Base-by-base conservation (phyloP, 1,140 invertebrate species). In the Euschistus heros region DNA sequence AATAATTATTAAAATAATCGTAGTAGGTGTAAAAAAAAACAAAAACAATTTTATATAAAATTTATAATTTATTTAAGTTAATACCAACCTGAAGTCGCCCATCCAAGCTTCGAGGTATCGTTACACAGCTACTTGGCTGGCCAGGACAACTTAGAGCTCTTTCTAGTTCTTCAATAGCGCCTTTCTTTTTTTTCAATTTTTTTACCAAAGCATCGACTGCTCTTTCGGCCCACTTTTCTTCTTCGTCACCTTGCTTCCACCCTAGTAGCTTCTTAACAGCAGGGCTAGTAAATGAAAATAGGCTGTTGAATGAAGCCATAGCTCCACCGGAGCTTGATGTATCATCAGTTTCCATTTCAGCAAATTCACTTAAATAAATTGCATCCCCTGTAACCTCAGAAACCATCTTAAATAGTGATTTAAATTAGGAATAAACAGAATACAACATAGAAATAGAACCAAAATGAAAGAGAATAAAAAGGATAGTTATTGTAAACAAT, bases 141-240 rank as follows among this genome's bases (percentile, higher is more conserved):
- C 94, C 92, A 0, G 94, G 94, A 76, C 91, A 94, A 47, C 91
- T 92, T 2, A 99, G 77, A 3, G 95, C 96, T 66, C 90, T 83
- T 76, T 98, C 95, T 62, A 99, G 76, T 75, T 98, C 94, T 75
- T 98, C 95, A 17, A 98, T 89, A n/a, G 93, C 94, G 72, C 95
- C 90, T 81, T 96, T 92, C 72, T 88, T 79, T 75, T 98, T 98
- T 75, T 97, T 97, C 13, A 99, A 74, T 74, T 98, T 98, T 76
- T 99, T 99, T 0, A 98, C 95, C 15, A 99, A 77, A 61, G 94
- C 95, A 74, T 99, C 96, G 0, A 99, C 94, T 0, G 97, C 97
- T 74, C 98, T 99, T 74, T 98, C 94, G 4, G 95, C 95, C 96
- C 97, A 99, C 81, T 97, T 97, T 72, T 98, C 94, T 78, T 97